Percentiles rank a stretch among this genome's conserved stretches.
These are phyloP conservation scores for Montipora sp. DNA, from an alignment of 64 coral and sea anemone species.

Conservation along the genomic window DNA sequence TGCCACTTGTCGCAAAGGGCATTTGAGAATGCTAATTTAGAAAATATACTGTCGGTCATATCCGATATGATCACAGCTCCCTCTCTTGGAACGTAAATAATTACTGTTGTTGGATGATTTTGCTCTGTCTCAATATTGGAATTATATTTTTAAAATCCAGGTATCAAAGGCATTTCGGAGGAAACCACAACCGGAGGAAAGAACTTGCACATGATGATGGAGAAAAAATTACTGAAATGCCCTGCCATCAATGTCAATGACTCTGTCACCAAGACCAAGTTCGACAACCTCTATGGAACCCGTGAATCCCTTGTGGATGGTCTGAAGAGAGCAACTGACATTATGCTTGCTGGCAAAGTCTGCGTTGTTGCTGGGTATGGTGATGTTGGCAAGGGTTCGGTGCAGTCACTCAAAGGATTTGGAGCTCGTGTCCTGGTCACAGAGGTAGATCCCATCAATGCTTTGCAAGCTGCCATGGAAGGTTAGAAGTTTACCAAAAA, in stretches of 20 bases:
- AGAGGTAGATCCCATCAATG: conserved; percentile 99
- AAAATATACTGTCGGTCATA: no score
- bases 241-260: conserved; percentile 98
- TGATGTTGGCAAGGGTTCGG: conserved; percentile 98
- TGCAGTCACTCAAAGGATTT: conserved; percentile 88
- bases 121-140: no score
- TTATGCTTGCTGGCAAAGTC: conserved; percentile 97
- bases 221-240: conserved; percentile 66
- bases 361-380: conserved; percentile 99
- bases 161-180: conserved; percentile 82
- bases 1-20: no score
- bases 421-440: conserved; percentile 89
- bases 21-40: no score
- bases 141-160: conserved; percentile 18
- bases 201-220: conserved; percentile 95
- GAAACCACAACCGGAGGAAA: conserved; percentile 98
- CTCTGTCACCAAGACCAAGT: conserved; percentile 99
- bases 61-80: no score
- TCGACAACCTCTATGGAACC: conserved; percentile 99
- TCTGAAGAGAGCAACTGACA: conserved; percentile 97
- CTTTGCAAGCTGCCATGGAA: conserved; percentile 98
- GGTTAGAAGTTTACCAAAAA: conserved; percentile 25
- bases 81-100: no score
- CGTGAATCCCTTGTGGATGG: conserved; percentile 98
- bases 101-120: no score